Percentiles rank a stretch among this genome's conserved stretches.
Evolutionary conservation across 2,797 vertebrate species (phyloP).

Genomic region (Ataeniobius toweri): DNA sequence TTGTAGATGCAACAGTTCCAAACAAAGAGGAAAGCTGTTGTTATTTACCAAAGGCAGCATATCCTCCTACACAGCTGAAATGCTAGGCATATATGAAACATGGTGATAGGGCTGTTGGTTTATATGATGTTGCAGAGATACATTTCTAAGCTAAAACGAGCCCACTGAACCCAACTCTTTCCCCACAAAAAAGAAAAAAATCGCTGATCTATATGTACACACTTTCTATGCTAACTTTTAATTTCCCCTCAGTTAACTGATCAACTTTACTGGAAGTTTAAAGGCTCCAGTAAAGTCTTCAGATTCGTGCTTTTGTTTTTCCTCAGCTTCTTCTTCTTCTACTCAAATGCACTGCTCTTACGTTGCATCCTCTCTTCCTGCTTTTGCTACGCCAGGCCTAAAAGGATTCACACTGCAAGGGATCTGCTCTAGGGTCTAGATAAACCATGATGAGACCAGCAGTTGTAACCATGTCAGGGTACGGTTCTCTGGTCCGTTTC

Average conservation of each 20-base stretch:
- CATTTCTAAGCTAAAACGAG: slow-evolving; percentile 36
- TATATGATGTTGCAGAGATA: slow-evolving; percentile 27
- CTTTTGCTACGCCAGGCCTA: no score
- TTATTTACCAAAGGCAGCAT: background rate
- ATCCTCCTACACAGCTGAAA: background rate
- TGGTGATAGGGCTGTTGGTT: background rate
- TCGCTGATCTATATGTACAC: slow-evolving; percentile 40
- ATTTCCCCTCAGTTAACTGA: slow-evolving; percentile 16
- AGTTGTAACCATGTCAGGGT: no score
- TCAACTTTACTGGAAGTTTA: slow-evolving; percentile 5
- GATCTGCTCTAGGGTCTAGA: no score
- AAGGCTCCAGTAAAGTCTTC: background rate
- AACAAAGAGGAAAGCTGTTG: background rate
- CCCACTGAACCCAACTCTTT: background rate
- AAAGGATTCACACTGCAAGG: no score
- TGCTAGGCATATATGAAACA: background rate
- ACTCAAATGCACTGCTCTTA: no score
- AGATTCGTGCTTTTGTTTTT: no score
- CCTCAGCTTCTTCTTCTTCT: no score
- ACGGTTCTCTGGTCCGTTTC: no score
- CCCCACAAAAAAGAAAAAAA: background rate
- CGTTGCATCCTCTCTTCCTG: no score
- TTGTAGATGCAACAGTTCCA: background rate
- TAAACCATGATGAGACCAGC: no score
- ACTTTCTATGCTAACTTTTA: slow-evolving; percentile 29